These are phyloP conservation scores for Periplaneta americana DNA, from an alignment of 1,140 invertebrate species.

Conservation along the genomic window DNA sequence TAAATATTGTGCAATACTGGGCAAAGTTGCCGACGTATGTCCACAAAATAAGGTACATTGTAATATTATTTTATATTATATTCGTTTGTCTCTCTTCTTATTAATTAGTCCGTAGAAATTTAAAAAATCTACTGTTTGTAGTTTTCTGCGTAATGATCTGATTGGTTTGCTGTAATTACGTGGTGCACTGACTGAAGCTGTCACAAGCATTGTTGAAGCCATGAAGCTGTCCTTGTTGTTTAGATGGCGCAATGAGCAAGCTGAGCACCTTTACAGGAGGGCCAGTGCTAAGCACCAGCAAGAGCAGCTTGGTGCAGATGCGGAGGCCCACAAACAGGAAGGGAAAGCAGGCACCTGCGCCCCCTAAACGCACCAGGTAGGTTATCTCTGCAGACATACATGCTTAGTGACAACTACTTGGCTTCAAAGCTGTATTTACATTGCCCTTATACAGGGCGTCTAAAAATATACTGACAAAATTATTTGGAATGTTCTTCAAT, in stretches of 20 bases:
- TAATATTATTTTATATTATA: too few relatives aligned
- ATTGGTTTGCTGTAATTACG: not conserved
- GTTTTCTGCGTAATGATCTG: not conserved
- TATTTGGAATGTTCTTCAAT: too few relatives aligned
- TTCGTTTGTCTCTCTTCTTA: too few relatives aligned
- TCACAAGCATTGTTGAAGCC: not conserved
- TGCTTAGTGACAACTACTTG: too few relatives aligned
- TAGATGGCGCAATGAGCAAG: conserved; percentile 42
- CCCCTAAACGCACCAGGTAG: conserved; percentile 89
- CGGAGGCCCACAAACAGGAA: conserved; percentile 79
- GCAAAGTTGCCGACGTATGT: too few relatives aligned
- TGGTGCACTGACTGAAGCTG: not conserved
- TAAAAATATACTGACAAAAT: too few relatives aligned
- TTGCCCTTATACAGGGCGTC: too few relatives aligned
- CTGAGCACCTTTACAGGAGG: conserved; percentile 55
- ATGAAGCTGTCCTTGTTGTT: not conserved
- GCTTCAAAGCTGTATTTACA: too few relatives aligned
- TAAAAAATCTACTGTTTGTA: not conserved
- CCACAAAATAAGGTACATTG: too few relatives aligned
- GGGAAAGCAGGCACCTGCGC: conserved; percentile 90
- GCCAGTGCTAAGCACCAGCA: conserved; percentile 34
- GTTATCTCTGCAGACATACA: not conserved
- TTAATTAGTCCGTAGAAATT: too few relatives aligned
- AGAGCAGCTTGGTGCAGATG: conserved; percentile 68
- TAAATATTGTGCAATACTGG: too few relatives aligned